Evolutionary conservation across 2,888 invertebrate species (phyloP).

Genomic region (Cantharis rufa): DNA sequence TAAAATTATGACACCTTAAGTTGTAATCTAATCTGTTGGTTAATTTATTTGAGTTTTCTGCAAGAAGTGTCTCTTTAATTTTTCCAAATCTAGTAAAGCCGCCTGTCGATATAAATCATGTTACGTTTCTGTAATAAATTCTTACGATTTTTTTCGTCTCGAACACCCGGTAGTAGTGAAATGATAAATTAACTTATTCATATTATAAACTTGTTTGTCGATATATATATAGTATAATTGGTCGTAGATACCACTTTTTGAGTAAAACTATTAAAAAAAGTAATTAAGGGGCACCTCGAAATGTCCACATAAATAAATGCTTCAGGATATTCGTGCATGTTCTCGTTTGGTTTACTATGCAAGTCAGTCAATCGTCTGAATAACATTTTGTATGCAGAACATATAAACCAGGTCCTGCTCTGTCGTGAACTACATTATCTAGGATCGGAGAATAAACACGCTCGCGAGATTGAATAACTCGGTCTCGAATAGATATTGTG

Average conservation of each 20-base stretch:
- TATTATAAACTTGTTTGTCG: not conserved
- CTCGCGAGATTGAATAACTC: not conserved
- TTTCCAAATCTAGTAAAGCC: not conserved
- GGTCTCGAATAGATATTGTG: not conserved
- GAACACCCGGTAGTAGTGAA: not conserved
- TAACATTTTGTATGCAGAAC: not conserved
- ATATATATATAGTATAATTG: not conserved
- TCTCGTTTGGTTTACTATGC: not conserved
- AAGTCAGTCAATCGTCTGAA: not conserved
- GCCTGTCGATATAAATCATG: not conserved
- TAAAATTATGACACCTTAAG: not conserved
- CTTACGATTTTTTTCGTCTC: not conserved
- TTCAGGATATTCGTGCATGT: not conserved
- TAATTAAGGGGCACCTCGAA: not conserved
- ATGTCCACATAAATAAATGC: not conserved
- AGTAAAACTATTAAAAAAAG: not conserved
- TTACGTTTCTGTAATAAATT: not conserved
- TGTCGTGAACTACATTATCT: not conserved
- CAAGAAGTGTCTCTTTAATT: not conserved
- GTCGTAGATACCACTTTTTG: not conserved
- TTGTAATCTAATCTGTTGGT: not conserved
- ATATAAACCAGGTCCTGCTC: not conserved
- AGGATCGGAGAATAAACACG: not conserved
- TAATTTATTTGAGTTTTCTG: not conserved
- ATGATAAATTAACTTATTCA: not conserved